Evolutionary conservation across 1,140 invertebrate genomes (phyloP), one percentile per base, ranked within the genome.

Genomic region (Leptinotarsa texana): DNA sequence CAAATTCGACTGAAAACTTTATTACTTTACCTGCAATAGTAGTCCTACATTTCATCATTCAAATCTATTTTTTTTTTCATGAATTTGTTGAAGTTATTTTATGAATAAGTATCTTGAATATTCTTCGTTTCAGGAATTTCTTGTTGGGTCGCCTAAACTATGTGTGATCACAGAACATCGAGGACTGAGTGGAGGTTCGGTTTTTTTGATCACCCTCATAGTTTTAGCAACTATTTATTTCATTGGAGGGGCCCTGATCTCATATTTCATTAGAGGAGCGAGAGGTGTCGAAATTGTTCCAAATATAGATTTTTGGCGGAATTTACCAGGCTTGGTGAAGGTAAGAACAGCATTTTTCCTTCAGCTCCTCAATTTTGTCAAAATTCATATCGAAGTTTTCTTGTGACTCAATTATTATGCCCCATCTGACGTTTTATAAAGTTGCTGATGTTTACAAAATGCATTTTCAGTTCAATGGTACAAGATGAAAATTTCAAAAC

Each of bases 211-310:
- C 18, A 77, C 83, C 65, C 78, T 82, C 13, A 81, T 82, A 67
- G 74, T 82, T 15, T 33, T 73, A 51, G 33, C 69, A 57, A 27
- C 72, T 2, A 67, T 81, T 51, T 85, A 85, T 71, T 80, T 85
- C 66, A 15, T 85, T 71, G 82, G 82, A 22, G 89, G 88, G 61
- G 84, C 85, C 77, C 84, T 85, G 51, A 86, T 88, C 0, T 87
- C 88, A 82, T 87, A 88, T 81, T 90, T 88, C 80, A 78, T 88
- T 15, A 87, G 88, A 85, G 88, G 89, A 21, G 89, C 89, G 11
- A 86, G 87, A 13, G 88, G 89, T 4, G 74, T 87, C 18, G 89
- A 90, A 83, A 84, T 89, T 47, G 86, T 90, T 76, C 89, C 89
- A 3, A 89, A 90, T 81, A 79, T 88, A 69, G 86, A 83, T 74